These are phyloP conservation scores for Pelochelys cantorii DNA, from an alignment of 2,797 vertebrate species.

Conservation along the genomic window DNA sequence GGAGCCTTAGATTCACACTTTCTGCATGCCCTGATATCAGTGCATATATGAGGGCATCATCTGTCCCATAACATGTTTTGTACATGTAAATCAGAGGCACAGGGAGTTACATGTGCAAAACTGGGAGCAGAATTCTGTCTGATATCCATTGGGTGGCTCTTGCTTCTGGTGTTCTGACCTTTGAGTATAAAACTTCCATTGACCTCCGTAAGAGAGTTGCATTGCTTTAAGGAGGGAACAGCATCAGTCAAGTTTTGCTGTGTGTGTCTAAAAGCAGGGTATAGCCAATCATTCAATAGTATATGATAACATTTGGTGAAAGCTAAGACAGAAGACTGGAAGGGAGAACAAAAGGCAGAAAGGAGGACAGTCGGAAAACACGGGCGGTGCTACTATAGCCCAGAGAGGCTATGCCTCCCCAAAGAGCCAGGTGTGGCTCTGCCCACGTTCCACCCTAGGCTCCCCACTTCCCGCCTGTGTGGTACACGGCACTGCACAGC, in stretches of 20 bases:
- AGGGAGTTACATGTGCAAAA: not conserved
- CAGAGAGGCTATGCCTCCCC: no score
- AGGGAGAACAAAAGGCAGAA: not conserved
- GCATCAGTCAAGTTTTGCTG: not conserved
- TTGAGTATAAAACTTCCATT: constrained; percentile 28
- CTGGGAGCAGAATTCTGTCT: not conserved
- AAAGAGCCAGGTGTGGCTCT: no score
- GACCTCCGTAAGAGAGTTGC: constrained; percentile 27
- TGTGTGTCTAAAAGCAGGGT: not conserved
- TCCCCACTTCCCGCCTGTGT: no score
- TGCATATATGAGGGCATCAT: constrained; percentile 20
- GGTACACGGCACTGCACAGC: no score
- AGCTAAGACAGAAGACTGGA: not conserved
- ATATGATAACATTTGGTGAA: not conserved
- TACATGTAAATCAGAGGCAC: not conserved
- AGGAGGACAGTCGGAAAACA: not conserved
- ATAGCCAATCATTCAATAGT: not conserved
- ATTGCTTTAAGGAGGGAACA: constrained; percentile 28
- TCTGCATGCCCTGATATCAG: constrained; percentile 21
- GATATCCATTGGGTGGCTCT: not conserved
- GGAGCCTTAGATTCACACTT: not conserved
- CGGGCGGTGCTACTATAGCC: no score
- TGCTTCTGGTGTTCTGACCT: not conserved
- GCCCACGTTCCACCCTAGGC: no score
- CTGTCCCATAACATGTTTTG: not conserved